Base-by-base conservation (phyloP, 2,797 vertebrate genomes). In the Garrulus glandarius region DNA sequence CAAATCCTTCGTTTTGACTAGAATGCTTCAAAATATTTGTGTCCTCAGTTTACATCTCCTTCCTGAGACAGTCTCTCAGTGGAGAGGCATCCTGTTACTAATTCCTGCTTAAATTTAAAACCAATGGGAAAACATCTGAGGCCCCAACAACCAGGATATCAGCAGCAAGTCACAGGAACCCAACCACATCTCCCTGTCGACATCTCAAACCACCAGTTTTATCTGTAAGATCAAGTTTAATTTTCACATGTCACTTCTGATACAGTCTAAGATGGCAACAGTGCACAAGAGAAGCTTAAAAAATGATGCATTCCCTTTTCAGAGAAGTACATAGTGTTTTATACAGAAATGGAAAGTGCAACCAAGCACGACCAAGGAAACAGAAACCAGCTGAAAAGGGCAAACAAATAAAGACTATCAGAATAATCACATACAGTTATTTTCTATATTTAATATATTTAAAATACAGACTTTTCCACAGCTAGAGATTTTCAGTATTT, bases 51-150 rank as follows among this genome's bases (percentile, higher is more conserved):
- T 95, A 80, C 46, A 92, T 93, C 90, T 94, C 90, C 68, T 75
- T 97, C 85, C 93, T 94, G 84, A 98, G 97, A 97, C 96, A 97
- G 95, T 96, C 18, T 95, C 97, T 96, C 97, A 98, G 90, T 74
- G 90, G 89, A 92, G 94, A 98, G 93, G 96, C 97, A 97, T 97
- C 93, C 82, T 57, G 64, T 69, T 92, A 81, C 75, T 84, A 77
- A 84, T 83, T 95, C 67, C 92, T 87, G 75, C 49, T 88, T 85
- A 67, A 94, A 76, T 84, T 83, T 70, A 89, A 96, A 97, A 87
- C 72, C 74, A 91, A 61, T 49, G 15, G 34, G 77, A 88, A 92
- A 80, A 83, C 61, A 63, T 89, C 55, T 61, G 63, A 76, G 46
- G 64, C 60, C 84, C 78, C n/a, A 91, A 50, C 36, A 68, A 16